phyloP scores from a whole-genome alignment of 2,888 invertebrate species.

The Tetragnatha montana region DNA sequence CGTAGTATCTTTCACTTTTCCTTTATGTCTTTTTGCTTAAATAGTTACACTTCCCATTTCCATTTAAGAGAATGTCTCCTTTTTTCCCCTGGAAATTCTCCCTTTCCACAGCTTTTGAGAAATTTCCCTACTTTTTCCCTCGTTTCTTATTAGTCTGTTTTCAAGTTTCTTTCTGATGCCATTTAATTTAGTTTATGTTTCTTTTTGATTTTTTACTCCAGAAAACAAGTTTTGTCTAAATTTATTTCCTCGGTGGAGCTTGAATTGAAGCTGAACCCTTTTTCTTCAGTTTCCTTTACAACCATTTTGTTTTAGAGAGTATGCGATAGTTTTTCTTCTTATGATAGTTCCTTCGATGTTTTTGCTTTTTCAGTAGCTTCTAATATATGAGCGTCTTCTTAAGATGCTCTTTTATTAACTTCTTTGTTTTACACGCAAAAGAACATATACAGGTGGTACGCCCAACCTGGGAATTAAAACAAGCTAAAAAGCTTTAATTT shows the following conservation, averaged over 20 bases:
- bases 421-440: neutral
- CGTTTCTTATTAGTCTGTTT: neutral
- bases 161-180: slow-evolving; percentile 12
- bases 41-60: slow-evolving; percentile 37
- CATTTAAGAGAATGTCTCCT: slow-evolving; percentile 33
- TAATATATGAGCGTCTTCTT: neutral
- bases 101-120: slow-evolving; percentile 3
- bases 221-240: slow-evolving; percentile 18
- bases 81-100: neutral
- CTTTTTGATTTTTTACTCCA: slow-evolving; percentile 3
- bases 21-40: slow-evolving; percentile 29
- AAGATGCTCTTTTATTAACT: neutral
- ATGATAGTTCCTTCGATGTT: neutral
- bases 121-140: slow-evolving; percentile 25
- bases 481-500: neutral
- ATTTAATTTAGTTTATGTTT: slow-evolving; percentile 40
- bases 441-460: neutral
- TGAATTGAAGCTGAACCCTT: slow-evolving; percentile 17
- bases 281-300: slow-evolving; percentile 22
- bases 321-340: neutral
- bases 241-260: slow-evolving; percentile 16
- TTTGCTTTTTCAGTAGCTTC: neutral
- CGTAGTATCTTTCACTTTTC: slow-evolving; percentile 13
- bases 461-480: neutral
- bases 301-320: neutral